Percentiles rank a stretch among this genome's conserved stretches.
Conservation (phyloP, 2,888 invertebrate species). For the Falcaria lacertinaria region DNA sequence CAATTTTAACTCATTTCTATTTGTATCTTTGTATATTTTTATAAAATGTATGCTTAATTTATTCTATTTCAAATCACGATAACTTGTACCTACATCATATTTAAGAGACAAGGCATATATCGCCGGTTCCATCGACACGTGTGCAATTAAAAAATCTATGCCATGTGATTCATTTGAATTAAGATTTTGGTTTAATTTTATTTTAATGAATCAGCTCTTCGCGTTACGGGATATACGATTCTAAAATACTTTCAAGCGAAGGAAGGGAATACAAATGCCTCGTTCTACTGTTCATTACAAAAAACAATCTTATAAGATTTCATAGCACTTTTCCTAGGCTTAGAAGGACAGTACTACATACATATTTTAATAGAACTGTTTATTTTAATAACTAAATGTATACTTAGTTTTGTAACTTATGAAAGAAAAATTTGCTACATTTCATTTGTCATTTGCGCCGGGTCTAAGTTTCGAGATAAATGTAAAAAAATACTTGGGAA, state of each 20-base stretch:
- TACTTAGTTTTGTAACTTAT: constrained; percentile 23
- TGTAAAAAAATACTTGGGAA: constrained; percentile 1
- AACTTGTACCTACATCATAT: too few relatives aligned
- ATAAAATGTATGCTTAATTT: too few relatives aligned
- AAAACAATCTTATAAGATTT: constrained; percentile 17
- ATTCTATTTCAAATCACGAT: too few relatives aligned
- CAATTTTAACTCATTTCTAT: too few relatives aligned
- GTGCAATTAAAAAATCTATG: neutral
- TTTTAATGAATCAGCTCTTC: neutral
- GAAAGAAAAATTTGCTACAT: too few relatives aligned
- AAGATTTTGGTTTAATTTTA: too few relatives aligned
- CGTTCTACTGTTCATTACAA: neutral
- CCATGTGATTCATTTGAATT: neutral
- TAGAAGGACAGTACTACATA: constrained; percentile 21
- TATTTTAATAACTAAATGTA: too few relatives aligned
- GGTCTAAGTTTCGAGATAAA: neutral
- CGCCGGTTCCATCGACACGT: too few relatives aligned
- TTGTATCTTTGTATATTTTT: too few relatives aligned
- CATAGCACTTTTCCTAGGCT: neutral
- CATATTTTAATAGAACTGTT: too few relatives aligned
- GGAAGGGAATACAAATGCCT: neutral
- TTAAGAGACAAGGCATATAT: too few relatives aligned
- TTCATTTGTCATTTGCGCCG: constrained; percentile 1
- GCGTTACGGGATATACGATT: neutral
- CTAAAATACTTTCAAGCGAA: neutral